These are phyloP conservation scores for Onthophagus taurus DNA, from an alignment of 1,140 invertebrate genomes.

Conservation along the genomic window DNA sequence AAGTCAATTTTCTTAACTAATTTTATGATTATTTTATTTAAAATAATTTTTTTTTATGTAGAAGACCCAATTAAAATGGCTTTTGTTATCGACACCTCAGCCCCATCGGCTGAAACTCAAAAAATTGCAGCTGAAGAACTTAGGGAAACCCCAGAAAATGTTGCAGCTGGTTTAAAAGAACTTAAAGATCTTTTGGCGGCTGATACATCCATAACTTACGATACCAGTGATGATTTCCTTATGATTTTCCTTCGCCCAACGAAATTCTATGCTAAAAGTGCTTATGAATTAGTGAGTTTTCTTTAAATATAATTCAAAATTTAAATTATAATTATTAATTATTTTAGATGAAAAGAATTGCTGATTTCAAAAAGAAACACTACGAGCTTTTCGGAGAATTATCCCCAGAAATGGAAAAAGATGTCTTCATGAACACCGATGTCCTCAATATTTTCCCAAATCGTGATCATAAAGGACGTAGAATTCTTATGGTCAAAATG, in stretches of 20 bases:
- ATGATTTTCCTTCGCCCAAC: conserved; percentile 62
- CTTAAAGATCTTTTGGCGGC: conserved; percentile 49
- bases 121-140: conserved; percentile 52
- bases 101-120: conserved; percentile 32
- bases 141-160: conserved; percentile 51
- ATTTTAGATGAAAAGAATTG: conserved; percentile 58
- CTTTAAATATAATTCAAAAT: conserved; percentile 40
- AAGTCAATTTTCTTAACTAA: background rate
- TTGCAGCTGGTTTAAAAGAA: conserved; percentile 45
- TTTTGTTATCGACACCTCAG: background rate
- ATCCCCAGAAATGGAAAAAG: conserved; percentile 53
- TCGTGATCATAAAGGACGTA: conserved; percentile 29
- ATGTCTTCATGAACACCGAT: conserved; percentile 52
- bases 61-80: conserved; percentile 9
- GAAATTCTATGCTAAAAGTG: conserved; percentile 69
- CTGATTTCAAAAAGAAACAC: conserved; percentile 64
- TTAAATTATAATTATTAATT: background rate
- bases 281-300: conserved; percentile 54
- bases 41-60: conserved; percentile 1
- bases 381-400: conserved; percentile 50
- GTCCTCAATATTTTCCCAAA: conserved; percentile 53
- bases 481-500: conserved; percentile 20
- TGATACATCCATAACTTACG: conserved; percentile 48
- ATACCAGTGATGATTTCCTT: conserved; percentile 61
- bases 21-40: background rate